Conservation (phyloP, 2,888 invertebrate genomes). For the Aporophyla nigra region DNA sequence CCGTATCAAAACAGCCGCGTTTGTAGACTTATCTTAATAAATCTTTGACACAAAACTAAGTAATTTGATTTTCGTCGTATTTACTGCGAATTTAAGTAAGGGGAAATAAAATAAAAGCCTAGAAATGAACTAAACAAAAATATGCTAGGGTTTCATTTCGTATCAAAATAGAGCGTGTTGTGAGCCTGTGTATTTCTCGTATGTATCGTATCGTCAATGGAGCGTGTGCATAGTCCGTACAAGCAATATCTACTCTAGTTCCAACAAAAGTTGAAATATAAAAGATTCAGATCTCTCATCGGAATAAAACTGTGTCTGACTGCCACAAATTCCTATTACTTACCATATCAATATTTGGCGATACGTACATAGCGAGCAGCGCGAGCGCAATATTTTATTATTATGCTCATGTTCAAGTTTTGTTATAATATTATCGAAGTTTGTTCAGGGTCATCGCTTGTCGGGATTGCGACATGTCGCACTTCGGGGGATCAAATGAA, state of each 20-base stretch:
- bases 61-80: neutral
- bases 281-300: conserved; percentile 42
- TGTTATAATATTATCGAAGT: conserved; percentile 16
- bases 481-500: neutral
- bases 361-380: neutral
- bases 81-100: neutral
- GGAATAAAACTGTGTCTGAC: conserved; percentile 32
- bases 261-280: conserved; percentile 45
- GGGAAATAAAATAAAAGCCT: neutral
- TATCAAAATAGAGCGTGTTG: neutral
- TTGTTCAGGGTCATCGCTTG: conserved; percentile 14
- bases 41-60: conserved; percentile 16
- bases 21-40: conserved; percentile 13
- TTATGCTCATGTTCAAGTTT: conserved; percentile 15
- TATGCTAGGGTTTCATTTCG: neutral
- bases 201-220: conserved; percentile 21
- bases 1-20: conserved; percentile 19
- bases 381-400: conserved; percentile 21
- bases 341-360: conserved; percentile 38
- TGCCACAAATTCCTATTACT: conserved; percentile 24
- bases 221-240: neutral
- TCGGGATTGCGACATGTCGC: conserved; percentile 1
- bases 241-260: conserved; percentile 16
- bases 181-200: neutral
- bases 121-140: neutral